phyloP scores from a whole-genome alignment of 2,797 vertebrate species.

The Heliangelus exortis region DNA sequence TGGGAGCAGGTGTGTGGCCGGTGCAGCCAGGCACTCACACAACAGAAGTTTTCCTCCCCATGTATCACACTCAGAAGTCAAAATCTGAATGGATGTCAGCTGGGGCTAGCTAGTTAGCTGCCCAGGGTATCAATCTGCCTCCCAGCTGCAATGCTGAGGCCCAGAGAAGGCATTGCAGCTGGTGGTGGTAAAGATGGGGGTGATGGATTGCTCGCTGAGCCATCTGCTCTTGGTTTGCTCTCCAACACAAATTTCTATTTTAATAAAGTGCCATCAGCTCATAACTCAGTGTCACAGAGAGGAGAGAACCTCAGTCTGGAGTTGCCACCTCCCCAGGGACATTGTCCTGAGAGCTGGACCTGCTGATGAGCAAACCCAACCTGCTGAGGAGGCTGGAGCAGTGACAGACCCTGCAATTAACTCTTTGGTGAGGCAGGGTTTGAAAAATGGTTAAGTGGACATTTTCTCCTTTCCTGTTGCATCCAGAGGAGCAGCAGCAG shows the following conservation, averaged over 20 bases:
- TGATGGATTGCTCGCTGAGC: conserved; percentile 22
- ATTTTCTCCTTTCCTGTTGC: background rate
- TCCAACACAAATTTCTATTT: conserved; percentile 11
- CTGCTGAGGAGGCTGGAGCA: background rate
- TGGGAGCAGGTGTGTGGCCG: background rate
- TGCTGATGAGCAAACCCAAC: background rate
- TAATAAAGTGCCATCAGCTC: conserved; percentile 23
- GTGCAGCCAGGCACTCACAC: background rate
- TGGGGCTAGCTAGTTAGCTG: background rate
- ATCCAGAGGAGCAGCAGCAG: background rate
- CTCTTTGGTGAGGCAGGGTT: background rate
- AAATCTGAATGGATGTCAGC: fast-evolving
- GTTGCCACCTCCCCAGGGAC: background rate
- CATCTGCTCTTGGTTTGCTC: conserved; percentile 4
- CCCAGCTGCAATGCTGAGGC: background rate
- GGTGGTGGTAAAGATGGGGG: background rate
- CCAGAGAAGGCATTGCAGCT: background rate
- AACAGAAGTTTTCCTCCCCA: fast-evolving
- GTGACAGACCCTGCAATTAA: background rate
- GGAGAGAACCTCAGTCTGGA: background rate
- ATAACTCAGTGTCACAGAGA: background rate
- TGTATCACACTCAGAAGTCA: background rate
- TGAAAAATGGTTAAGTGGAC: background rate
- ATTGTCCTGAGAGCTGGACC: background rate
- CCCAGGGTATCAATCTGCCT: background rate